Evolutionary conservation across 2,888 invertebrate species (phyloP).

Genomic region (Pandemis cinnamomeana): DNA sequence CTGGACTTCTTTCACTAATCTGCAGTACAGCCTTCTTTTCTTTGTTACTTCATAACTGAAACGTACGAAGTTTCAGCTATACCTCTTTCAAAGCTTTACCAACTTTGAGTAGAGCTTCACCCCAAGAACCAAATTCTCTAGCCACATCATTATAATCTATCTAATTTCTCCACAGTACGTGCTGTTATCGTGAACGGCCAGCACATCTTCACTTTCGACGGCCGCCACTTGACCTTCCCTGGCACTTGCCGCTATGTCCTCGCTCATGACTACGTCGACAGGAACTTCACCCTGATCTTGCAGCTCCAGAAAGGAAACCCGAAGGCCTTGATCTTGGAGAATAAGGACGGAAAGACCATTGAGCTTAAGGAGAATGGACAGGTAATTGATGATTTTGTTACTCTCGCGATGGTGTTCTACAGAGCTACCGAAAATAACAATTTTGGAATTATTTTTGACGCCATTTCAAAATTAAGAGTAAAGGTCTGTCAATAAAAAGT

Average conservation of each 20-base stretch:
- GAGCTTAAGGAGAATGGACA: slow-evolving; percentile 87
- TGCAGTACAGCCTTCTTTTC: no score
- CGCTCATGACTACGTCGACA: slow-evolving; percentile 92
- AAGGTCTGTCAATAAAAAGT: no score
- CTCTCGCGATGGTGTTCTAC: background rate
- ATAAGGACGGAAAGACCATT: slow-evolving; percentile 86
- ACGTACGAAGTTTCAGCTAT: no score
- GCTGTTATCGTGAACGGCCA: slow-evolving; percentile 91
- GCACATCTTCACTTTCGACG: slow-evolving; percentile 95
- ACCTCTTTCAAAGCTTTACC: no score
- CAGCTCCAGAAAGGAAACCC: slow-evolving; percentile 89
- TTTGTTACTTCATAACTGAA: no score
- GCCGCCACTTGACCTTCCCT: slow-evolving; percentile 90
- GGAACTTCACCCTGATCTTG: slow-evolving; percentile 92
- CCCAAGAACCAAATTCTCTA: no score
- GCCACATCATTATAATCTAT: background rate
- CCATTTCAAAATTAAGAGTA: no score
- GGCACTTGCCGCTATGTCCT: slow-evolving; percentile 94
- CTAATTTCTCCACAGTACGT: slow-evolving; percentile 76
- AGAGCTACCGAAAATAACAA: no score
- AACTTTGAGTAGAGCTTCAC: background rate
- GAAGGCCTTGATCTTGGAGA: slow-evolving; percentile 87
- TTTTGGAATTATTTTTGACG: no score
- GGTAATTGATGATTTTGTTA: slow-evolving; percentile 58
- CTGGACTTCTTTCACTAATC: no score